Base-by-base conservation (phyloP, 2,797 vertebrate species). In the Hippoglossus hippoglossus region DNA sequence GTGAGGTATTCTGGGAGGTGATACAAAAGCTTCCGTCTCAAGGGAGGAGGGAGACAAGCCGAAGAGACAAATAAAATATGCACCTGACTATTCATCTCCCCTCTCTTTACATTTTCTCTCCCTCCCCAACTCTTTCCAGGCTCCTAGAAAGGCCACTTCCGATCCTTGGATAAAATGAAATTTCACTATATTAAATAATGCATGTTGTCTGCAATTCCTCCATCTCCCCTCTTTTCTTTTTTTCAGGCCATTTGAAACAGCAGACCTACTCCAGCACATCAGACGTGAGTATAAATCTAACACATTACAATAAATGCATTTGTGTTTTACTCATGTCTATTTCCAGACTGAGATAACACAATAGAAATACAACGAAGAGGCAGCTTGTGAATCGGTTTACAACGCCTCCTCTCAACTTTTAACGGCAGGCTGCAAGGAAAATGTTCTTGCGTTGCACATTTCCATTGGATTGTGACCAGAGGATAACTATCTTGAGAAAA, bases 11-110 rank as follows among this genome's bases (percentile, higher is more conserved):
- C 72, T 81, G 61, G 73, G 80, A 82, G 73, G 71, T 83, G 68
- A 80, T 83, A 87, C 87, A 87, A 88, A 86, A 82, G 73, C 71
- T 67, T 82, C 52, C 51, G 46, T 78, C 80, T 80, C 76, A 28
- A 54, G 69, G 78, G 82, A 75, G 19, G 24, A 66, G 51, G 1
- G 44, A 18, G 18, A 46, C 11, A 66, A 41, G 60, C 22, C 1
- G 25, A 66, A 21, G 19, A 66, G 36, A 41, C 36, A 5, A 53
- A 41, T 72, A 71, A 82, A 89, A 81, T 86, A 79, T 80, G 65
- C 67, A 0, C 3, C 28, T 62, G 77, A 70, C 66, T 73, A 68
- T 84, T 76, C 74, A 68, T 69, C 63, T 62, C 24, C 16, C 55
- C 36, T 3, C 70, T 34, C 58, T 28, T 53, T 49, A 25, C 41